phyloP scores from a whole-genome alignment of 2,797 vertebrate species.

The Euphonia xanthogaster region DNA sequence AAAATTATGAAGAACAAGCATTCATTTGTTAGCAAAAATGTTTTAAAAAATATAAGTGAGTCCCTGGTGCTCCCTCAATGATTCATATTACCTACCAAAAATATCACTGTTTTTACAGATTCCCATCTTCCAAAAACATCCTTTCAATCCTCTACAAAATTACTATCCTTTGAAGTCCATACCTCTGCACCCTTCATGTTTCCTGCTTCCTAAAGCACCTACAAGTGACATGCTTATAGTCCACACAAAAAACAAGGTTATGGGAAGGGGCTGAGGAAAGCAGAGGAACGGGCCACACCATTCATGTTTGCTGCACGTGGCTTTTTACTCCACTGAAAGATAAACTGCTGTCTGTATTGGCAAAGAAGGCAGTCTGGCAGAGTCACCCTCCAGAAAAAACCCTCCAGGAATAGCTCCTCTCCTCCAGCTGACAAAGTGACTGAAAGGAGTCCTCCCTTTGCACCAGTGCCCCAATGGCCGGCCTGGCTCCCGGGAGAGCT shows the following conservation, averaged over 20 bases:
- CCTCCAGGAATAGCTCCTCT: slow-evolving; percentile 20
- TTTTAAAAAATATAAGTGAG: not conserved
- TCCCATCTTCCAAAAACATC: not conserved
- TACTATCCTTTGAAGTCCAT: not conserved
- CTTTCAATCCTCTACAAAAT: not conserved
- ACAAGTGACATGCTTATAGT: not conserved
- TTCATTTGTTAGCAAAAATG: not conserved
- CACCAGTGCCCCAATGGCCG: not conserved
- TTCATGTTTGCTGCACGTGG: fast-evolving
- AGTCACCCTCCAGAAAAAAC: not conserved
- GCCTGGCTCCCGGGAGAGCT: not conserved
- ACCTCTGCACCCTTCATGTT: not conserved
- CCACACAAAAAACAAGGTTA: not conserved
- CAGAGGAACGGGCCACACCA: not conserved
- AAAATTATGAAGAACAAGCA: not conserved
- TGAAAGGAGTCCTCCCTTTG: not conserved
- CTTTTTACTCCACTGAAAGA: not conserved
- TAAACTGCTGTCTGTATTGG: not conserved
- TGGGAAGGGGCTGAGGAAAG: not conserved
- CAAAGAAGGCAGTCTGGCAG: not conserved
- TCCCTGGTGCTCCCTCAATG: not conserved
- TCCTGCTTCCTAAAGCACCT: not conserved
- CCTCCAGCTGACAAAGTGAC: not conserved
- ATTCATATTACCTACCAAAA: not conserved
- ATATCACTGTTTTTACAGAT: not conserved